A percentile compares a stretch with the other conserved stretches of the same genome.
phyloP scores from a whole-genome alignment of 1,140 invertebrate genomes.

The Brachionus koreanus region DNA sequence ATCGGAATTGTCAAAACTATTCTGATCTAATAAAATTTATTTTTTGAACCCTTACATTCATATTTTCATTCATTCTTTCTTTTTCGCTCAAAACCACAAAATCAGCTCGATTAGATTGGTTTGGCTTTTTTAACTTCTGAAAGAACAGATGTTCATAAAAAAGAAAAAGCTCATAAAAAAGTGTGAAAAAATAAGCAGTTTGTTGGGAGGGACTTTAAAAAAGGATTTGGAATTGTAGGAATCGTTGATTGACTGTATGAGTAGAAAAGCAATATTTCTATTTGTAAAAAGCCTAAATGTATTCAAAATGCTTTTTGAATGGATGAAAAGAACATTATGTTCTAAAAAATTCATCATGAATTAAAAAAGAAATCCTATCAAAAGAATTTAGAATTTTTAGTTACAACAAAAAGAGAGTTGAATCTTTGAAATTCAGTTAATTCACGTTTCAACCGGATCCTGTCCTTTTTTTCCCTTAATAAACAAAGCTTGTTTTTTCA shows the following conservation, averaged over 20 bases:
- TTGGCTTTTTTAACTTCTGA: not conserved
- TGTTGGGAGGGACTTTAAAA: not conserved
- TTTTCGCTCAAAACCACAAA: not conserved
- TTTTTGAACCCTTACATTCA: not conserved
- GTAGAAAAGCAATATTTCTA: not conserved
- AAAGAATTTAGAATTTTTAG: conserved; percentile 1
- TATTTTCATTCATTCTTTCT: not conserved
- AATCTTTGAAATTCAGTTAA: not conserved
- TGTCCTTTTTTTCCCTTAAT: not conserved
- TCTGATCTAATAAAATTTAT: not conserved
- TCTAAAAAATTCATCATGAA: not conserved
- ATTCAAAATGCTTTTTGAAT: not conserved
- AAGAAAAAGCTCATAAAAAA: not conserved
- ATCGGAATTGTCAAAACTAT: not conserved
- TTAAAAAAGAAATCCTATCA: not conserved
- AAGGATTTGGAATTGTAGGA: not conserved
- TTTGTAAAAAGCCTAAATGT: not conserved
- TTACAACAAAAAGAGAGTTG: not conserved
- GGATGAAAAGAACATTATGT: not conserved
- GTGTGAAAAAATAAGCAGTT: not conserved
- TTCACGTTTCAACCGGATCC: not conserved
- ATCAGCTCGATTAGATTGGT: not conserved
- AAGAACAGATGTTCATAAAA: not conserved
- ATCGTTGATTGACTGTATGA: not conserved
- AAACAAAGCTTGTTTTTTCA: not conserved